These are phyloP conservation scores for Cuniculus paca DNA, from an alignment of 2,797 vertebrate genomes.

Conservation along the genomic window DNA sequence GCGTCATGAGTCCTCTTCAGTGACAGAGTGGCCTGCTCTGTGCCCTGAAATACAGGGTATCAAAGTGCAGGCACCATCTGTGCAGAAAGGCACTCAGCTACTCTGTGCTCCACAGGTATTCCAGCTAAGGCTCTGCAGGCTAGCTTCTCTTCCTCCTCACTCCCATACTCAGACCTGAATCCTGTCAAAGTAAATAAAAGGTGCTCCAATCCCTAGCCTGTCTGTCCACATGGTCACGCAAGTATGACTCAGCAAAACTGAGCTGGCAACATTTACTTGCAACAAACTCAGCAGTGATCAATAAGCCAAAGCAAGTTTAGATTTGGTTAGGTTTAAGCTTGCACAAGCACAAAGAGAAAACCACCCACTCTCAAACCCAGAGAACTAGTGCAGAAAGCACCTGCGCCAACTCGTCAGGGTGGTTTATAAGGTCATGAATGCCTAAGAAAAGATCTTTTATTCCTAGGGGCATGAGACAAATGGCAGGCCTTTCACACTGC, in stretches of 20 bases:
- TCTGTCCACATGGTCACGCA: neutral
- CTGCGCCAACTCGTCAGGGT: conserved; percentile 78
- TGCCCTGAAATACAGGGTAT: neutral
- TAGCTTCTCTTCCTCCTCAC: neutral
- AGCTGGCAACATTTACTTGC: neutral
- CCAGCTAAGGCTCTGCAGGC: neutral
- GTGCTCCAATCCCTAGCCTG: neutral
- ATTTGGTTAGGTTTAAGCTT: conserved; percentile 8
- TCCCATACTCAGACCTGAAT: neutral
- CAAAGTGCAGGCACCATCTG: neutral
- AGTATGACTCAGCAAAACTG: conserved; percentile 58
- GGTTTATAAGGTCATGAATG: conserved; percentile 68
- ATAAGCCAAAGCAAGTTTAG: neutral
- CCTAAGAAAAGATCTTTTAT: conserved; percentile 83
- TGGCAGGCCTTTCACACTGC: conserved; percentile 77
- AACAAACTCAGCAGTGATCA: neutral
- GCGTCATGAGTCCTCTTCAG: neutral
- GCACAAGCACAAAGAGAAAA: conserved; percentile 50
- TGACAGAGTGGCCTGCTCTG: neutral
- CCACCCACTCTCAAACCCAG: conserved; percentile 40
- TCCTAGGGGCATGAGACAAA: conserved; percentile 81
- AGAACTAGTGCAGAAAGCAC: conserved; percentile 61
- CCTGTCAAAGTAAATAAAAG: conserved; percentile 8
- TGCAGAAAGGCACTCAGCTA: neutral
- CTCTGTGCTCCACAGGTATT: neutral